Base-by-base conservation (phyloP, 2,888 invertebrate genomes). In the Mayetiola destructor region DNA sequence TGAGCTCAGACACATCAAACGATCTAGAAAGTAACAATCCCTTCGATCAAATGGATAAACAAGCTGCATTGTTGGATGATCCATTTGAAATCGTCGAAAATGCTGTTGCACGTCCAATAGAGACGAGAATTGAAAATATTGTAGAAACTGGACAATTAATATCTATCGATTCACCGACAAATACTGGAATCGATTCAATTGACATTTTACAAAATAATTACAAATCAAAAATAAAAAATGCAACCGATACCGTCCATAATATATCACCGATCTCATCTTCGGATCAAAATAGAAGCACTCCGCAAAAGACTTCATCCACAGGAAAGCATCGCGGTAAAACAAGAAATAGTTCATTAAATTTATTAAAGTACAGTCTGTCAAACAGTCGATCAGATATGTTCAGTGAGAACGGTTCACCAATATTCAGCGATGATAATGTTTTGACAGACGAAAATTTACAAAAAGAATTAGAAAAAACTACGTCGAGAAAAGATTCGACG, bases 71-170 rank as follows among this genome's bases (percentile, higher is more conserved):
- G 2, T 53, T 16, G 9, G 30, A 53, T 32, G 53, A 53, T 32
- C 53, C 53, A 32, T 53, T 53, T 32, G 53, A 53, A 23, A 53
- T 53, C 3, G 53, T 53, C 20, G 16, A 6, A 30, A 53, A 53
- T 53, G 30, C 30, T 4, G 53, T 30, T 3, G 12, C 20, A 30
- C 10, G 10, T 53, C 20, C 18, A 2, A 10, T 16, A 6, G 20
- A 40, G 3, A 6, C 21, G 3, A 16, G 3, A 29, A 27, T 20
- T 5, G 30, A 53, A 32, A 18, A 3, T 16, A 23, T n/a, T n/a
- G 14, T 53, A 18, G 30, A 53, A 32, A 53, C 53, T 4, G 53
- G 32, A 30, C 27, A 27, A 32, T 20, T 53, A 20, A 53, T 53
- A 32, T 53, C 53, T 9, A 53, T 53, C 2, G 53, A 53, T 27